Conservation (phyloP, 2,888 invertebrate genomes). For the Therioaphis trifolii region DNA sequence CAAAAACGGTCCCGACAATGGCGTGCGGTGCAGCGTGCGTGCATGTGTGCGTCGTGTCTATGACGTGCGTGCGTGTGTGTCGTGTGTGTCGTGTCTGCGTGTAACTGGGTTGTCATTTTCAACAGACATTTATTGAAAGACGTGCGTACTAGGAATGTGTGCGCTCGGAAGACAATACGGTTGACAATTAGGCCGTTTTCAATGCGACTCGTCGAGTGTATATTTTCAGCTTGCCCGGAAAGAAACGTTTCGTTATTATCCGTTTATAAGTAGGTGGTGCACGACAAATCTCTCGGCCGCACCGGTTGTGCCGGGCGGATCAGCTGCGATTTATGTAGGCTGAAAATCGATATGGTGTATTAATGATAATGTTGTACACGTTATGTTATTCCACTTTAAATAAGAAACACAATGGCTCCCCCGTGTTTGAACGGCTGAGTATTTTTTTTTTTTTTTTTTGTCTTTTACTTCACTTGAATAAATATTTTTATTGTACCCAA, state of each 20-base stretch:
- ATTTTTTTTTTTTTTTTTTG: background rate
- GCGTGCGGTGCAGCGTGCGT: background rate
- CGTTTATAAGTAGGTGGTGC: background rate
- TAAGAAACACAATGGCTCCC: background rate
- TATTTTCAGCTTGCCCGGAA: conserved; percentile 20
- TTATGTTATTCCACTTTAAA: background rate
- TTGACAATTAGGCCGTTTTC: conserved; percentile 35
- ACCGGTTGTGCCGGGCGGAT: background rate
- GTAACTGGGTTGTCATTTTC: conserved; percentile 32
- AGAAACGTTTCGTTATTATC: conserved; percentile 9
- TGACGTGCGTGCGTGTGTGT: background rate
- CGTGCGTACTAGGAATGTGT: conserved; percentile 10
- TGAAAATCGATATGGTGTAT: background rate
- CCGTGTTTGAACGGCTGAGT: background rate
- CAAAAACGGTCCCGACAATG: conserved; percentile 21
- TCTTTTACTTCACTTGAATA: too few relatives aligned
- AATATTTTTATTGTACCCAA: background rate
- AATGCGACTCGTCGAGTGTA: background rate
- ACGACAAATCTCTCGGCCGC: background rate
- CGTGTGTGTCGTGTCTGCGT: background rate
- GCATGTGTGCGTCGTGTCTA: too few relatives aligned
- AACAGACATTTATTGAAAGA: conserved; percentile 31
- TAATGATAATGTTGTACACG: background rate
- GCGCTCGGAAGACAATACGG: conserved; percentile 9
- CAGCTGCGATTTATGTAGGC: background rate